phyloP scores from a whole-genome alignment of 2,888 invertebrate species.

The Hypomecis punctinalis region DNA sequence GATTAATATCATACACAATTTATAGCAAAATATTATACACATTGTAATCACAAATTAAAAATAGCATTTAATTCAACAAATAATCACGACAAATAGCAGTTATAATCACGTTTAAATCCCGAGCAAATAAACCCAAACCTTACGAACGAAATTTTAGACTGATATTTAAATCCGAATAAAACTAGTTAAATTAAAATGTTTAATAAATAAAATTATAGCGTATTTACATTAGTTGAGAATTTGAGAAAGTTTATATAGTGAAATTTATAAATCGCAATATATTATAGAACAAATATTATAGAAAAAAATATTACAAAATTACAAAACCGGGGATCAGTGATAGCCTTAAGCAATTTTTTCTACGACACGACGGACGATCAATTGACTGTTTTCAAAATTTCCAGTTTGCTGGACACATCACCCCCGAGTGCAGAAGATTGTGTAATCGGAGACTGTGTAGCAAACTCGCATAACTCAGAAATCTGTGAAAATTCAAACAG shows the following conservation, averaged over 20 bases:
- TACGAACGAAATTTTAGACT: conserved; percentile 84
- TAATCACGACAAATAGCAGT: conserved; percentile 65
- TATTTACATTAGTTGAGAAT: conserved; percentile 85
- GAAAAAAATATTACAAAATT: conserved; percentile 64
- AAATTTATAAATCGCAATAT: conserved; percentile 59
- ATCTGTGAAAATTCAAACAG: not conserved
- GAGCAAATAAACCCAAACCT: conserved; percentile 78
- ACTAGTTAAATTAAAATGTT: conserved; percentile 48
- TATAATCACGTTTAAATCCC: conserved; percentile 66
- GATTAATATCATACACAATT: conserved; percentile 57
- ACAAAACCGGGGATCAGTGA: conserved; percentile 78
- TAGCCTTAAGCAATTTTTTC: conserved; percentile 73
- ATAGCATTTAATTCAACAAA: conserved; percentile 62
- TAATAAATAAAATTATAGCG: conserved; percentile 67
- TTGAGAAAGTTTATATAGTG: conserved; percentile 82
- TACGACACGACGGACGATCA: conserved; percentile 71
- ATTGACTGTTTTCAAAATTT: conserved; percentile 59
- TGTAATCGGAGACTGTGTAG: conserved; percentile 18
- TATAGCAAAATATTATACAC: conserved; percentile 63
- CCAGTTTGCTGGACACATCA: conserved; percentile 63
- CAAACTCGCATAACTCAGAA: not conserved
- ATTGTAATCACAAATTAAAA: conserved; percentile 68
- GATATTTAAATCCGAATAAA: conserved; percentile 80
- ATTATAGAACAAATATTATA: conserved; percentile 2
- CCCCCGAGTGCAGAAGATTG: conserved; percentile 44